These are phyloP conservation scores for Hystrix cristata DNA, from an alignment of 2,113 vertebrate species.

Conservation along the genomic window DNA sequence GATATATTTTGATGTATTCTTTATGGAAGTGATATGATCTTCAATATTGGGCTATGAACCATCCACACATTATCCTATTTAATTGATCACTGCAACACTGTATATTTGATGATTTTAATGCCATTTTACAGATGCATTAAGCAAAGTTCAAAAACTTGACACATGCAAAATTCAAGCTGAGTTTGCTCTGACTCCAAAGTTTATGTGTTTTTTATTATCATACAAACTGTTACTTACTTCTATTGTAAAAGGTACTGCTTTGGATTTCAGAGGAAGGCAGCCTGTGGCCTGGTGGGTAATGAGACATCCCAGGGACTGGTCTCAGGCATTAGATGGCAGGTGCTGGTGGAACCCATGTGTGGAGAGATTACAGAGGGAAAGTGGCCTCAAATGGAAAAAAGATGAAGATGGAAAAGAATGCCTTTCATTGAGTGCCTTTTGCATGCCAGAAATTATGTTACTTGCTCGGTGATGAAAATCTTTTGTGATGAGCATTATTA, in stretches of 20 bases:
- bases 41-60: background rate
- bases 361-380: background rate
- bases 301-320: background rate
- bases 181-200: slow-evolving; percentile 12
- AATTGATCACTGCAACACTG: background rate
- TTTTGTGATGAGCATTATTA: background rate
- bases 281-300: background rate
- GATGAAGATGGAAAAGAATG: background rate
- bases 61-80: background rate
- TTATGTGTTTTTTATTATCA: background rate
- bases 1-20: background rate
- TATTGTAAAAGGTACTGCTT: background rate
- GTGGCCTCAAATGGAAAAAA: background rate
- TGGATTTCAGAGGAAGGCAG: background rate
- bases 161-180: slow-evolving; percentile 37
- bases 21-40: background rate
- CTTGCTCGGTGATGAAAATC: background rate
- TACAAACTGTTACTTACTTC: slow-evolving; percentile 9
- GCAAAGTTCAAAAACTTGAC: slow-evolving; percentile 15
- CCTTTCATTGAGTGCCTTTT: background rate
- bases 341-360: background rate
- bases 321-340: background rate
- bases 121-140: slow-evolving; percentile 23
- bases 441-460: background rate
- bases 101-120: background rate